phyloP scores from a whole-genome alignment of 2,888 invertebrate genomes.

The Adela reaumurella region DNA sequence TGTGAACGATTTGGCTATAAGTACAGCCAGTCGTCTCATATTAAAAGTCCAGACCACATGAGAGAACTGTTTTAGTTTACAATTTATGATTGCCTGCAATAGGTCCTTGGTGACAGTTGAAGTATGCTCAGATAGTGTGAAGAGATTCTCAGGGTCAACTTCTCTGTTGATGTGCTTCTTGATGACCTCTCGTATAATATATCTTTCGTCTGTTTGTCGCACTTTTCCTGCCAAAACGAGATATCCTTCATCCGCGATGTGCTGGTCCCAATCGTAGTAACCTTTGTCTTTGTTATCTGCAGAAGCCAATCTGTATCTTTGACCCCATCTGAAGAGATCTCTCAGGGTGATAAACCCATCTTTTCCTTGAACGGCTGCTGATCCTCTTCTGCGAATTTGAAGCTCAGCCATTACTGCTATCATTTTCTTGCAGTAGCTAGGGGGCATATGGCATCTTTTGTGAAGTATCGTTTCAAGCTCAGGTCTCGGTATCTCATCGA shows the following conservation, averaged over 20 bases:
- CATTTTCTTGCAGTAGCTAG: slow-evolving; percentile 85
- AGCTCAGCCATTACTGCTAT: slow-evolving; percentile 88
- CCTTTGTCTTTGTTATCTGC: slow-evolving; percentile 50
- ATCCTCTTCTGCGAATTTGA: slow-evolving; percentile 76
- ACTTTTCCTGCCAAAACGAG: slow-evolving; percentile 91
- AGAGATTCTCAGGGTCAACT: slow-evolving; percentile 68
- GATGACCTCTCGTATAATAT: slow-evolving; percentile 75
- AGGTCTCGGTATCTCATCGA: slow-evolving; percentile 85
- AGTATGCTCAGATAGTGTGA: slow-evolving; percentile 63
- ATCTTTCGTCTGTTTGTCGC: slow-evolving; percentile 75
- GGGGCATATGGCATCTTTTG: slow-evolving; percentile 81
- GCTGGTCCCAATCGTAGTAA: slow-evolving; percentile 95
- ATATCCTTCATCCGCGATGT: slow-evolving; percentile 94
- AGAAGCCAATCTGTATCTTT: slow-evolving; percentile 78
- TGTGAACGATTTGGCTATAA: slow-evolving; percentile 78
- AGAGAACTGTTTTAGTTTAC: slow-evolving; percentile 54
- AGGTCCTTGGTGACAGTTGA: slow-evolving; percentile 75
- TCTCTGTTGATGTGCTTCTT: slow-evolving; percentile 75
- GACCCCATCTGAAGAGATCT: slow-evolving; percentile 96
- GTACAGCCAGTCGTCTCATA: slow-evolving; percentile 76
- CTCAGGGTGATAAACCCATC: slow-evolving; percentile 91
- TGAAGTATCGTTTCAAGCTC: slow-evolving; percentile 90
- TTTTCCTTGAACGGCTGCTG: slow-evolving; percentile 88
- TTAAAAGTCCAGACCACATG: slow-evolving; percentile 95
- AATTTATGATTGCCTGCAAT: slow-evolving; percentile 61